Base-by-base conservation (phyloP, 2,797 vertebrate genomes). In the Ptychobarbus kaznakovi region DNA sequence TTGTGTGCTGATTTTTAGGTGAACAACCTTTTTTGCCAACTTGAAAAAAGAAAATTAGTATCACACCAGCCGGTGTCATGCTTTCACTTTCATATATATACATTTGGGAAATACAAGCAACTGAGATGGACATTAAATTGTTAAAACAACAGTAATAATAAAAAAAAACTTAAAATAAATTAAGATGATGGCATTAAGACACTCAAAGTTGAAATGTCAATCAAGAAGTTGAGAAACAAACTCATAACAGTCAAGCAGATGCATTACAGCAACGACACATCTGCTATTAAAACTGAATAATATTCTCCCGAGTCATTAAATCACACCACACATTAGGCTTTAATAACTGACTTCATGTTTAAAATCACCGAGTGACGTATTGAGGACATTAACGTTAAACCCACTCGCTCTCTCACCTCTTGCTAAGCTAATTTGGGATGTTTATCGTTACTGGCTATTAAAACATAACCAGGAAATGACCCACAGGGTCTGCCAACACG, bases 371-470 rank as follows among this genome's bases (percentile, higher is more conserved):
- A 38, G 22, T 38, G 28, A 20, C 75, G 53, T 72, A 8, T 25
- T 25, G 40, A 58, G 13, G 28, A 70, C 25, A 38, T 79, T 70
- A 84, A 70, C 25, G 25, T 79, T 70, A 84, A 58, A 68, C 49
- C 80, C 22, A 84, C 51, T 56, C 63, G 28, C 74, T 69, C 61
- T 66, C 32, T 68, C 61, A 76, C 73, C 76, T 69, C 25, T 61
- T 66, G 74, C 83, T 73, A 85, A 80, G 84, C 68, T 74, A 85
- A 80, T 79, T 73, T 73, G 3, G 53, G 53, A 72, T 85, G 68
- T 51, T 80, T 66, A 51, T 11, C 9, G 16, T 65, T 40, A 10
- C 10, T 49, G 35, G n/a, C 0, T 58, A 32, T 32, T 35, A 49
- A 61, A 63, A 73, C 32, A 56, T 3, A 56, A 80, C 4, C 20